These are phyloP conservation scores for Diarsia dahlii DNA, from an alignment of 2,888 invertebrate genomes.

Conservation along the genomic window DNA sequence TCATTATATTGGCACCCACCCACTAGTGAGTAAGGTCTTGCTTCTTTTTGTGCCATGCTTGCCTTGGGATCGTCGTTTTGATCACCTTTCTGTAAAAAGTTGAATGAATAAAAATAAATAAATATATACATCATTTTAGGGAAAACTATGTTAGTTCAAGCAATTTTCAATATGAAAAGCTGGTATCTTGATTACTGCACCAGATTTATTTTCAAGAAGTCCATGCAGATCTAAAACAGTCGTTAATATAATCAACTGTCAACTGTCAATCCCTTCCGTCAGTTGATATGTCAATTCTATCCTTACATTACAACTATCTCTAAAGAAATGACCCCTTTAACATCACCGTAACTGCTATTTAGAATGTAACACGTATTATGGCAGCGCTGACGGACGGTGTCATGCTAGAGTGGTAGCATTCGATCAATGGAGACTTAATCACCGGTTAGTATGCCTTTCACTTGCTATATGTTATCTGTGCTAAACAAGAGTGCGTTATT, in stretches of 20 bases:
- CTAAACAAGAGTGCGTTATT: constrained; percentile 32
- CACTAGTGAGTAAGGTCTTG: background rate
- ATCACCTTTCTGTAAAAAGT: background rate
- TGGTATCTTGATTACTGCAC: background rate
- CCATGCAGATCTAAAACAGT: background rate
- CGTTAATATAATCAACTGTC: background rate
- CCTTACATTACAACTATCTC: too few relatives aligned
- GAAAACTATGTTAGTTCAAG: background rate
- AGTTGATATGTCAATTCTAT: constrained; percentile 12
- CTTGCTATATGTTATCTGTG: constrained; percentile 57
- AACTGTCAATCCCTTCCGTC: constrained; percentile 6
- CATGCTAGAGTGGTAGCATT: constrained; percentile 50
- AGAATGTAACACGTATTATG: constrained; percentile 49
- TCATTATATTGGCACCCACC: background rate
- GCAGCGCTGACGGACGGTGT: constrained; percentile 40
- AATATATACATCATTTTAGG: background rate
- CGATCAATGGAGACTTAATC: constrained; percentile 45
- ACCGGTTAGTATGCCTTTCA: constrained; percentile 61
- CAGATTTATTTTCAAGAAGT: background rate
- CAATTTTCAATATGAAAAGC: background rate
- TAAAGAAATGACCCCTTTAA: constrained; percentile 14
- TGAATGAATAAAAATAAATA: background rate
- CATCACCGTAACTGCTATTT: constrained; percentile 21
- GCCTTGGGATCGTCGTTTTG: background rate
- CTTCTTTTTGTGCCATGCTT: background rate